Evolutionary conservation across 2,113 vertebrate genomes (phyloP).

Genomic region (Neopipo cinnamomea): DNA sequence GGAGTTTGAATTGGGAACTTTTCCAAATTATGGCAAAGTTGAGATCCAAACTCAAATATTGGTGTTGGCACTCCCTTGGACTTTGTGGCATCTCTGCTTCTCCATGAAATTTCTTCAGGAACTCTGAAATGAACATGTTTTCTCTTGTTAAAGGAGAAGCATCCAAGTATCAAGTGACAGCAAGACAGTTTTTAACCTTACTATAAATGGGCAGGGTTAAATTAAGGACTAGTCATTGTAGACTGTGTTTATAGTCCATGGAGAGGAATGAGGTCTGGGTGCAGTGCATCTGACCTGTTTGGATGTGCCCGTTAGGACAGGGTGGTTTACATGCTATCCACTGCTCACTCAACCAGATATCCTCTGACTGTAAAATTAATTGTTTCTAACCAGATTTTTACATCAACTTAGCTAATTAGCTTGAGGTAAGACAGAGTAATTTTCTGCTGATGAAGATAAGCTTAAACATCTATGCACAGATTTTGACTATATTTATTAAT

Average conservation of each 20-base stretch:
- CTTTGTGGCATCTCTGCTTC: background rate
- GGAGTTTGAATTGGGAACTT: background rate
- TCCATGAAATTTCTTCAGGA: background rate
- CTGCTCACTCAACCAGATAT: background rate
- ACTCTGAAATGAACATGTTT: background rate
- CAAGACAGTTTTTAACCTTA: background rate
- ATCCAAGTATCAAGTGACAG: background rate
- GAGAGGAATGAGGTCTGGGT: background rate
- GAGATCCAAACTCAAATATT: background rate
- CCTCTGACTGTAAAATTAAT: background rate
- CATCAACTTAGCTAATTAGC: background rate
- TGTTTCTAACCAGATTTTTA: background rate
- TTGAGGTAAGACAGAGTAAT: background rate
- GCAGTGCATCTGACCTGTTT: background rate
- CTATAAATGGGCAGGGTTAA: background rate
- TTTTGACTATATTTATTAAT: background rate
- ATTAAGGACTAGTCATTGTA: background rate
- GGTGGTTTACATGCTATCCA: background rate
- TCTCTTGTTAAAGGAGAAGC: background rate
- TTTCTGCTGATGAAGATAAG: background rate
- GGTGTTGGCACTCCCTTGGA: background rate
- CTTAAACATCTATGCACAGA: background rate
- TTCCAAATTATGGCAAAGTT: background rate
- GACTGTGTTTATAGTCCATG: background rate
- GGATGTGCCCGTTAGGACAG: background rate